phyloP scores from a whole-genome alignment of 2,797 vertebrate species.

The Calcarius lapponicus region DNA sequence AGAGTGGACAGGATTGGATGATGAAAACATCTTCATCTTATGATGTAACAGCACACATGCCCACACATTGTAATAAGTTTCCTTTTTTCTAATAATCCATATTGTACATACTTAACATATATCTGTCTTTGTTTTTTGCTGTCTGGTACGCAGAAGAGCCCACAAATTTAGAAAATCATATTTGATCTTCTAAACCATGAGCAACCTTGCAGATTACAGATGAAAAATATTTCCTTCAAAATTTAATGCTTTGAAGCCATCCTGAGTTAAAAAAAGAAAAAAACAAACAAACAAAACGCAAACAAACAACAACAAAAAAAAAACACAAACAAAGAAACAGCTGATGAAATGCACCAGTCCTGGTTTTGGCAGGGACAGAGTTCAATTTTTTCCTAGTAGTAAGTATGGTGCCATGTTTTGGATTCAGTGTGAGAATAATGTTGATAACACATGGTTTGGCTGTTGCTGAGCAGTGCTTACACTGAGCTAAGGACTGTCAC shows the following conservation, averaged over 20 bases:
- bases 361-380: not conserved
- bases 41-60: not conserved
- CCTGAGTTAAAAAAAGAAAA: not conserved
- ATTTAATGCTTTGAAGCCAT: slow-evolving; percentile 18
- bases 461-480: not conserved
- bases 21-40: not conserved
- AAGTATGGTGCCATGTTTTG: not conserved
- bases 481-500: too few species aligned
- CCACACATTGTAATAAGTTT: not conserved
- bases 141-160: not conserved
- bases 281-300: not conserved
- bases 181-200: not conserved
- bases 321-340: not conserved
- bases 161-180: slow-evolving; percentile 10
- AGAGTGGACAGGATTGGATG: not conserved
- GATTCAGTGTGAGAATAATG: not conserved
- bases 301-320: not conserved
- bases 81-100: not conserved
- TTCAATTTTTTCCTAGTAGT: not conserved
- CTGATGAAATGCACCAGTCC: not conserved
- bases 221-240: not conserved
- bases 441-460: not conserved
- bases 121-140: not conserved
- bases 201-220: not conserved
- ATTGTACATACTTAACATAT: not conserved